These are phyloP conservation scores for Sorex araneus DNA, from an alignment of 2,113 vertebrate species.

Conservation along the genomic window DNA sequence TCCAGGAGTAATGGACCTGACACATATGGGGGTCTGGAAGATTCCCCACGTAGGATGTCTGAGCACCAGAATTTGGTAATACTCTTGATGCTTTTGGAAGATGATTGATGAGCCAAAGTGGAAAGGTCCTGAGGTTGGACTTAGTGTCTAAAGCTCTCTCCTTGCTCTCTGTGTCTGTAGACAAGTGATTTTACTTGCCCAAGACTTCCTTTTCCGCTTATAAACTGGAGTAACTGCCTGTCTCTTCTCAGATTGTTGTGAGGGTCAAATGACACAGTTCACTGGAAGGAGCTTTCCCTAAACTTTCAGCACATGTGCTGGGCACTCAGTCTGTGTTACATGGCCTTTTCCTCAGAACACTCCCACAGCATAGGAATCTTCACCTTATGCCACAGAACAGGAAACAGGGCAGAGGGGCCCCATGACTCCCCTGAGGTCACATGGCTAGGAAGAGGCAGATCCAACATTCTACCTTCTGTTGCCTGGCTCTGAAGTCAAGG, in stretches of 20 bases:
- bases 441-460: not conserved
- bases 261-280: not conserved
- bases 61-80: conserved; percentile 23
- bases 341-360: not conserved
- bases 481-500: not conserved
- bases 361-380: not conserved
- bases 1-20: not conserved
- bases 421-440: not conserved
- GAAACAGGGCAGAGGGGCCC: not conserved
- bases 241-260: not conserved
- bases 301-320: not conserved
- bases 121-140: conserved; percentile 57
- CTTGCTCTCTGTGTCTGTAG: not conserved
- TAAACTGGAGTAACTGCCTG: conserved; percentile 3
- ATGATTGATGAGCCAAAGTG: conserved; percentile 16
- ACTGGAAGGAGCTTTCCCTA: not conserved
- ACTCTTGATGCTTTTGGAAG: not conserved
- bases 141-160: conserved; percentile 48
- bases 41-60: not conserved
- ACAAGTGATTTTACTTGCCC: conserved; percentile 36
- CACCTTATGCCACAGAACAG: not conserved
- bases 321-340: not conserved
- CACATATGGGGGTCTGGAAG: not conserved
- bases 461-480: not conserved
- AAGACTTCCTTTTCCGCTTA: not conserved